phyloP scores from a whole-genome alignment of 2,888 invertebrate species.

The Agrochola lota region DNA sequence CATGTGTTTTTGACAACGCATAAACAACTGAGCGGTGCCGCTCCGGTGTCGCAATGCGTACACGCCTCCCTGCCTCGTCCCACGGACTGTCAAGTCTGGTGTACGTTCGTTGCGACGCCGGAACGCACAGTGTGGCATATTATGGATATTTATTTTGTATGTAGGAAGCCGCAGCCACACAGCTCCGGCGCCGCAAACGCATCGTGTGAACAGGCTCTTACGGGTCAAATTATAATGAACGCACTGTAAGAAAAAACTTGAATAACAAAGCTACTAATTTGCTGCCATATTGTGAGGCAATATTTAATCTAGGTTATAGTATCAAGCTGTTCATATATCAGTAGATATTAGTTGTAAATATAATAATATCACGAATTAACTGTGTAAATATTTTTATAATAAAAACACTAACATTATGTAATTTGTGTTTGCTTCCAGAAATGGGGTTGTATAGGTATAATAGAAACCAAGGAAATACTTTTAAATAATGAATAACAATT shows the following conservation, averaged over 20 bases:
- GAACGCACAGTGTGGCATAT: too few species aligned
- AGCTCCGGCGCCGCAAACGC: too few species aligned
- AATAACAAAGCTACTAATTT: constrained; percentile 20
- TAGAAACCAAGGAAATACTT: constrained; percentile 38
- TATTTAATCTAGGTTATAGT: constrained; percentile 48
- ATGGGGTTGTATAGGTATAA: neutral
- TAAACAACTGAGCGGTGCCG: too few species aligned
- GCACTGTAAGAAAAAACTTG: constrained; percentile 5
- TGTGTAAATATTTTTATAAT: constrained; percentile 58
- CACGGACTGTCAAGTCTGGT: too few species aligned
- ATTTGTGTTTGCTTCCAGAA: neutral
- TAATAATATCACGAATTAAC: constrained; percentile 38
- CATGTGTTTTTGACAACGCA: too few species aligned
- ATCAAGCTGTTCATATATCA: constrained; percentile 48
- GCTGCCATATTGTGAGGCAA: constrained; percentile 50
- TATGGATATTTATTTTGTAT: too few species aligned
- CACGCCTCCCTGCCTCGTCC: too few species aligned
- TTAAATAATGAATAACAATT: constrained; percentile 78
- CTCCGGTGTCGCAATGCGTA: too few species aligned
- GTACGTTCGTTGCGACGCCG: too few species aligned
- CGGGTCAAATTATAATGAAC: too few species aligned
- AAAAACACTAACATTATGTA: constrained; percentile 48
- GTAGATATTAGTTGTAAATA: constrained; percentile 59
- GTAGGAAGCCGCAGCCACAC: too few species aligned
- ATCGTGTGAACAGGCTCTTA: too few species aligned